Evolutionary conservation across 2,797 vertebrate species (phyloP), one percentile per base, ranked within the genome.

Genomic region (Neoniphon sammara): DNA sequence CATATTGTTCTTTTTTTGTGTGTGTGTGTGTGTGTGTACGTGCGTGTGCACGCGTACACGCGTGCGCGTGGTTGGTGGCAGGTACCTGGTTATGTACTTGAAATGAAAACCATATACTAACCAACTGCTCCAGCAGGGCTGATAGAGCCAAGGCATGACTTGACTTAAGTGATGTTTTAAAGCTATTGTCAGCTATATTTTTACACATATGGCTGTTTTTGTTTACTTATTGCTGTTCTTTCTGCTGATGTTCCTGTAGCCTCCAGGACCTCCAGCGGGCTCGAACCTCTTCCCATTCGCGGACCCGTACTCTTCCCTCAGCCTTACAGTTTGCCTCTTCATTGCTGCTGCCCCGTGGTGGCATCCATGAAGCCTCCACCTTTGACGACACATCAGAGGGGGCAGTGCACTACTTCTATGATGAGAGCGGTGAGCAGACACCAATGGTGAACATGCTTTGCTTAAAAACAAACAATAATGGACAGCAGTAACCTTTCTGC

Each of bases 371-470:
- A 85, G 96, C 96, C 76, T 96, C 96, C 82, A 96, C 95, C 60
- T 97, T 97, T 0, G 96, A 97, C 0, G 96, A 97, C 91, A 97
- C 96, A 5, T 95, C 96, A 0, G 96, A 97, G 86, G 96, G 96
- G 0, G 96, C 96, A 0, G 94, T 97, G 86, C 96, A 97, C 88
- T 97, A 97, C 86, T 97, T 97, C 88, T 96, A 92, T 2, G 96
- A 97, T 0, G 96, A 97, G 88, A 96, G 95, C 0, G 96, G 96
- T 97, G 87, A 94, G 95, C 14, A 25, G 23, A 36, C 25, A 65
- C 1, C 21, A 31, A 8, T 8, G 5, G 5, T 17, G 12, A 30
- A 17, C n/a, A 20, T n/a, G 47, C 15, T 17, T 17, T 15, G n/a
- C 47, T 20, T 20, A 11, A 15, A n/a, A 18, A 6, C n/a, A 50